Conservation (phyloP, 2,888 invertebrate genomes). For the Congeria kusceri region DNA sequence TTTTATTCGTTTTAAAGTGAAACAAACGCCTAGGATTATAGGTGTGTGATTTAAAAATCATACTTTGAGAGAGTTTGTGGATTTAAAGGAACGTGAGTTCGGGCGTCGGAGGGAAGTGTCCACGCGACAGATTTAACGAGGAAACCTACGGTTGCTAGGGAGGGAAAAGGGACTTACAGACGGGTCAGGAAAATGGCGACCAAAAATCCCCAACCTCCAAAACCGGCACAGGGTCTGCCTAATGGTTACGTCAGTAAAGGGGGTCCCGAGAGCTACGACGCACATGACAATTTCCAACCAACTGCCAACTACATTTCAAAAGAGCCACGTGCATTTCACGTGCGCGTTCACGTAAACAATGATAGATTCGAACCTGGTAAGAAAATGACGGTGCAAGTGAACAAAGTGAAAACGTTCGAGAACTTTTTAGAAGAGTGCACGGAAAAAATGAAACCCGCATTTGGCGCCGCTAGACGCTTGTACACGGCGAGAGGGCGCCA, state of each 20-base stretch:
- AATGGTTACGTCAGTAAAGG: constrained; percentile 37
- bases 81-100: background rate
- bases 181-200: constrained; percentile 16
- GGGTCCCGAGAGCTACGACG: constrained; percentile 18
- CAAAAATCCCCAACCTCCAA: background rate
- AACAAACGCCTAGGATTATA: too few species aligned
- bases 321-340: constrained; percentile 26
- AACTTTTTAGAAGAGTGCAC: constrained; percentile 44
- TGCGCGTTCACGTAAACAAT: constrained; percentile 42
- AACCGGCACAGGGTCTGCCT: background rate
- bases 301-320: constrained; percentile 2
- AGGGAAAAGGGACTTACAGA: background rate
- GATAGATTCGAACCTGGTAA: constrained; percentile 39
- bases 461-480: constrained; percentile 30
- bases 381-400: constrained; percentile 17
- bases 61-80: too few species aligned
- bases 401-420: constrained; percentile 40
- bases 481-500: constrained; percentile 30
- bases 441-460: constrained; percentile 28
- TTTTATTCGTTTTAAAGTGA: too few species aligned
- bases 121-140: background rate
- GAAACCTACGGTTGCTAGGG: background rate
- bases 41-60: too few species aligned
- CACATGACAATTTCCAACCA: constrained; percentile 17
- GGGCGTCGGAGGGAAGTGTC: background rate